phyloP scores from a whole-genome alignment of 2,797 vertebrate genomes.

The Cyclura pinguis region DNA sequence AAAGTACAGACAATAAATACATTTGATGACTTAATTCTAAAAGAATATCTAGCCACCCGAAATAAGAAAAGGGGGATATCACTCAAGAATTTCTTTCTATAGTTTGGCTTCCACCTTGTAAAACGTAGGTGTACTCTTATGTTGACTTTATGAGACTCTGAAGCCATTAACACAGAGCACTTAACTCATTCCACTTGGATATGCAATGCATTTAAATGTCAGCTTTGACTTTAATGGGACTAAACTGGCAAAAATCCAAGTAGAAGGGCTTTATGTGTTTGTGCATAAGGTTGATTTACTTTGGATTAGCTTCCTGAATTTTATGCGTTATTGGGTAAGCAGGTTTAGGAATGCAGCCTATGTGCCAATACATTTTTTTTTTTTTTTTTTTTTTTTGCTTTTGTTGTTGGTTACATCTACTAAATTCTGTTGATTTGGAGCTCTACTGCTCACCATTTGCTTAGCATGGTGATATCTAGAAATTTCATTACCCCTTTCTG shows the following conservation, averaged over 20 bases:
- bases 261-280: slow-evolving; percentile 23
- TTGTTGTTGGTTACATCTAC: slow-evolving; percentile 9
- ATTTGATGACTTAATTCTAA: not conserved
- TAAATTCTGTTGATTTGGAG: slow-evolving; percentile 27
- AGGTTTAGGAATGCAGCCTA: slow-evolving; percentile 10
- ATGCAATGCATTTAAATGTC: slow-evolving; percentile 34
- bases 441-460: slow-evolving; percentile 7
- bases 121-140: slow-evolving; percentile 26
- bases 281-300: slow-evolving; percentile 38
- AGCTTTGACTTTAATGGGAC: slow-evolving; percentile 30
- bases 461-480: not conserved
- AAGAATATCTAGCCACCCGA: slow-evolving; percentile 6
- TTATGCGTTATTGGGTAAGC: slow-evolving; percentile 31
- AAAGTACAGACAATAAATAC: not conserved
- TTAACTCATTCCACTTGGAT: slow-evolving; percentile 30
- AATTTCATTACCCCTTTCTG: slow-evolving; percentile 12
- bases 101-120: slow-evolving; percentile 8
- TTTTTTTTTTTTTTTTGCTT: slow-evolving; percentile 16
- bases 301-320: slow-evolving; percentile 44
- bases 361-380: not conserved
- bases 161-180: slow-evolving; percentile 21
- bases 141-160: slow-evolving; percentile 13
- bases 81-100: slow-evolving; percentile 16
- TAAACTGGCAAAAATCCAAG: slow-evolving; percentile 35
- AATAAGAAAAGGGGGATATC: not conserved